Evolutionary conservation across 2,113 vertebrate genomes (phyloP).

Genomic region (Aegithalos caudatus): DNA sequence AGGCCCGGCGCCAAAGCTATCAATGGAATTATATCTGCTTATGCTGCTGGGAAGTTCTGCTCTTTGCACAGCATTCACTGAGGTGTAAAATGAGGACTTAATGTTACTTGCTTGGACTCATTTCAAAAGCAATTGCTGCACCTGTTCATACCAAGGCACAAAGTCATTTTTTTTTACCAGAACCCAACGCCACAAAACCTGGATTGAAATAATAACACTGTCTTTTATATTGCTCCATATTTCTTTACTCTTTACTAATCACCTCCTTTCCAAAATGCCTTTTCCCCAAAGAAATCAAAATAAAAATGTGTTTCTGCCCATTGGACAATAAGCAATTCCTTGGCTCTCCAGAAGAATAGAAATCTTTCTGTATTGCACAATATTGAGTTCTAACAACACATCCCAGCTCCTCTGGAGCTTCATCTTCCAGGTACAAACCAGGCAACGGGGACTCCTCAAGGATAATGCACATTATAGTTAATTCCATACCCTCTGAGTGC

Average conservation of each 20-base stretch:
- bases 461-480: background rate
- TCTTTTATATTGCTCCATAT: background rate
- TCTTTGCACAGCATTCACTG: conserved; percentile 44
- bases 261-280: background rate
- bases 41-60: conserved; percentile 56
- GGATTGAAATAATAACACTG: background rate
- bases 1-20: conserved; percentile 5
- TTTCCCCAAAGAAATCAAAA: background rate
- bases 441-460: background rate
- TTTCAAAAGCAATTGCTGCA: conserved; percentile 50
- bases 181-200: background rate
- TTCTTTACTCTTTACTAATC: background rate
- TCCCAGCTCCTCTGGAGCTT: background rate
- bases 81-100: conserved; percentile 54
- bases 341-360: background rate
- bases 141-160: conserved; percentile 30
- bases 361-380: background rate
- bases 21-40: conserved; percentile 27
- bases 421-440: background rate
- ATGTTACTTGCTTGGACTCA: conserved; percentile 25
- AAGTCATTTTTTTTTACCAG: background rate
- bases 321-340: background rate
- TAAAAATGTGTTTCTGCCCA: background rate
- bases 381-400: background rate
- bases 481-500: background rate